Percentiles rank a stretch among this genome's conserved stretches.
Conservation (phyloP, 2,113 vertebrate species). For the Labrus mixtus region DNA sequence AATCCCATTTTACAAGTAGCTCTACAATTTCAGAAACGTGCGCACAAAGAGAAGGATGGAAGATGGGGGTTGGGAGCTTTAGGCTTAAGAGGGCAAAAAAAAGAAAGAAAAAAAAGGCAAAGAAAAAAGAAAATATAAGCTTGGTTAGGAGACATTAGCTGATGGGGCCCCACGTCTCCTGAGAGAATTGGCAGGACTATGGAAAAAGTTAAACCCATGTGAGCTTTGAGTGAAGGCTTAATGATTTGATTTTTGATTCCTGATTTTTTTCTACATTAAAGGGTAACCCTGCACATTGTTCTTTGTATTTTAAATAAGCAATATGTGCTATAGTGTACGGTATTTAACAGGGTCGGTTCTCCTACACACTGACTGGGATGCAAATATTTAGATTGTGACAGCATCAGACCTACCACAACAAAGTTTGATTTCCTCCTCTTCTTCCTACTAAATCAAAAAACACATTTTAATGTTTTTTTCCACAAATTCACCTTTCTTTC, state of each 20-base stretch:
- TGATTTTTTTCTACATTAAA: constrained; percentile 40
- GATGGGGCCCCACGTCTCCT: constrained; percentile 61
- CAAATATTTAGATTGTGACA: not conserved
- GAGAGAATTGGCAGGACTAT: constrained; percentile 52
- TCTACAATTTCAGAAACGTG: constrained; percentile 41
- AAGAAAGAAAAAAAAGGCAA: constrained; percentile 27
- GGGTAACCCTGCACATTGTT: not conserved
- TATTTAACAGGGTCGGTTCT: constrained; percentile 28
- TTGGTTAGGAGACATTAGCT: constrained; percentile 59
- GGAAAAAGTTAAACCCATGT: constrained; percentile 42
- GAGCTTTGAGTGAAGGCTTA: constrained; percentile 42
- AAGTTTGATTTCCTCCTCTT: constrained; percentile 1
- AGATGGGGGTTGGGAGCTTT: constrained; percentile 47
- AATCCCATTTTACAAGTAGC: constrained; percentile 40
- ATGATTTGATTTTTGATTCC: not conserved
- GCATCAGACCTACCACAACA: not conserved
- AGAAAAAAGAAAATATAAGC: constrained; percentile 41
- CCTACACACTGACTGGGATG: not conserved
- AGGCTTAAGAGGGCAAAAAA: constrained; percentile 48
- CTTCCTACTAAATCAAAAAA: not conserved
- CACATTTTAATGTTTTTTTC: not conserved
- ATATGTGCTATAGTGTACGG: not conserved
- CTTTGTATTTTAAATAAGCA: constrained; percentile 11
- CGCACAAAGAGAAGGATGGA: constrained; percentile 35
- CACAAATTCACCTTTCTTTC: not conserved